Percentiles rank a stretch among this genome's conserved stretches.
Evolutionary conservation across 2,888 invertebrate species (phyloP).

Genomic region (Caenorhabditis macrosperma): DNA sequence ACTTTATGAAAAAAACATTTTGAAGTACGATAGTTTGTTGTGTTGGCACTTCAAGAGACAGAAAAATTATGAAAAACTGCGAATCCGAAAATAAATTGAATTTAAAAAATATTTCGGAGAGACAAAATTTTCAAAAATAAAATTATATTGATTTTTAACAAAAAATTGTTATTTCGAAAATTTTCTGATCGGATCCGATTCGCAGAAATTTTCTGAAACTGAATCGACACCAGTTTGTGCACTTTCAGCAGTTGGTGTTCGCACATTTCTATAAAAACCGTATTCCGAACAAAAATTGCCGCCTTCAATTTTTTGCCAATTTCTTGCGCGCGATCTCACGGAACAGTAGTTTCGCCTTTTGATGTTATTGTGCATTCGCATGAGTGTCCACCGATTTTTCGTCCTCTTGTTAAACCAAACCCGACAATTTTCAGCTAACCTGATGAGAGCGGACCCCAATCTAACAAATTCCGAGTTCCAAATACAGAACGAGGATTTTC

Average conservation of each 20-base stretch:
- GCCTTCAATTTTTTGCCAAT: background rate
- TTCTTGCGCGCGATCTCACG: conserved; percentile 1
- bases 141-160: no score
- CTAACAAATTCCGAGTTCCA: conserved; percentile 81
- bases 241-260: conserved; percentile 11
- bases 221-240: conserved; percentile 6
- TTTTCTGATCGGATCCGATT: no score
- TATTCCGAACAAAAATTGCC: conserved; percentile 11
- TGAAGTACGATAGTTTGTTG: conserved; percentile 9
- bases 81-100: no score
- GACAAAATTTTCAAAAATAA: no score
- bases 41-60: background rate
- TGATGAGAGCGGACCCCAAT: conserved; percentile 72
- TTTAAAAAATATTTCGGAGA: no score
- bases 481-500: conserved; percentile 99
- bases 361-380: background rate
- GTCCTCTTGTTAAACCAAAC: background rate
- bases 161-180: no score
- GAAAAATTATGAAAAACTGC: background rate
- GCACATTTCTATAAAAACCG: conserved; percentile 23
- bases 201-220: conserved; percentile 1
- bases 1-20: background rate
- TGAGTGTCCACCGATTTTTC: background rate
- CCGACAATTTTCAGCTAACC: conserved; percentile 70
- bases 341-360: background rate